These are phyloP conservation scores for Periparus ater DNA, from an alignment of 2,797 vertebrate species.

Conservation along the genomic window DNA sequence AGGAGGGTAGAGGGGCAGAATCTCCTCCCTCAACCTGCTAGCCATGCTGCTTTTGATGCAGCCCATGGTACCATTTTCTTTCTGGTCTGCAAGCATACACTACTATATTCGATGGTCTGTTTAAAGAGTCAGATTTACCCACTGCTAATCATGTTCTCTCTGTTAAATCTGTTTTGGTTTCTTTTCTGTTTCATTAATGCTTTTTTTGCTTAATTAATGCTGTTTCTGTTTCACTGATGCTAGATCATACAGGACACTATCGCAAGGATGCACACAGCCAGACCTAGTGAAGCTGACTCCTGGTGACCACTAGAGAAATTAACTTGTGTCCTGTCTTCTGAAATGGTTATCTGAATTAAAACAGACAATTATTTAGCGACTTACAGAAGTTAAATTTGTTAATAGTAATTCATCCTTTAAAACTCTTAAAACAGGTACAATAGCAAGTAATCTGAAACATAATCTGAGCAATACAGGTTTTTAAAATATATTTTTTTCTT, in stretches of 20 bases:
- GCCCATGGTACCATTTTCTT: not conserved
- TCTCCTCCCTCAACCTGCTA: accelerated
- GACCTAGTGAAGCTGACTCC: not conserved
- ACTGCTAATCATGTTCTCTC: not conserved
- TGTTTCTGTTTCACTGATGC: not conserved
- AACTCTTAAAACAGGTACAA: not conserved
- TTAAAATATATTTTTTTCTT: not conserved
- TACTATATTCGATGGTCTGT: accelerated
- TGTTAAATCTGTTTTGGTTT: not conserved
- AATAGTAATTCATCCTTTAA: not conserved
- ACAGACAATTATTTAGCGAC: not conserved
- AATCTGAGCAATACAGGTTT: not conserved
- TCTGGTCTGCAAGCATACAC: not conserved
- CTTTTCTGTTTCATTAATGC: not conserved
- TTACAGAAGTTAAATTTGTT: not conserved
- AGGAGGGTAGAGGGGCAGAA: not conserved
- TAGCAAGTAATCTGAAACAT: not conserved
- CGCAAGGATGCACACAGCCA: not conserved
- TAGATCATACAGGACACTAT: not conserved
- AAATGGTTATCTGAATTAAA: not conserved
- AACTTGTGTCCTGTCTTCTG: not conserved
- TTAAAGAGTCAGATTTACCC: not conserved
- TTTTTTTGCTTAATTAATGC: not conserved
- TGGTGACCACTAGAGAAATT: not conserved
- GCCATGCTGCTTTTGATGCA: not conserved